Conservation (phyloP, 2,888 invertebrate species). For the Hypolimnas misippus region DNA sequence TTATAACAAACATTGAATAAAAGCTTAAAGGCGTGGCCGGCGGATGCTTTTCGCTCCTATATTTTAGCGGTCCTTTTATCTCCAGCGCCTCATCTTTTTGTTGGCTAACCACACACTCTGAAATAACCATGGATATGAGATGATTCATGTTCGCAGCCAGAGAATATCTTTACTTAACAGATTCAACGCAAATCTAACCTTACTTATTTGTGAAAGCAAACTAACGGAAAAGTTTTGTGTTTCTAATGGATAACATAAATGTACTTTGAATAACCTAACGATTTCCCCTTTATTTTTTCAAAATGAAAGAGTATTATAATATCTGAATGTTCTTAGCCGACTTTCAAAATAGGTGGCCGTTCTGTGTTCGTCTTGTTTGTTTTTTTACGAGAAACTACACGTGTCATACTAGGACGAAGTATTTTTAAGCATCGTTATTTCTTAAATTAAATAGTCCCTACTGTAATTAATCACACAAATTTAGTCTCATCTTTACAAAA, state of each 20-base stretch:
- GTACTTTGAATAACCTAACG: background rate
- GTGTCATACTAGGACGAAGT: no score
- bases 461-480: no score
- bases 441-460: no score
- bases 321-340: no score
- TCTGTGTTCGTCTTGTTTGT: no score
- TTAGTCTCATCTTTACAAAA: background rate
- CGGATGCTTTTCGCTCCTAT: conserved; percentile 4
- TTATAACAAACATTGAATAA: conserved; percentile 7
- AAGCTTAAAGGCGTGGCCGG: conserved; percentile 5
- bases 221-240: no score
- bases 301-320: no score
- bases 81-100: conserved; percentile 19
- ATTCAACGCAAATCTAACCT: conserved; percentile 3
- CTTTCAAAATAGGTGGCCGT: no score
- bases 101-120: conserved; percentile 8
- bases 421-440: no score
- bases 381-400: no score
- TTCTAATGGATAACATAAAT: background rate
- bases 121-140: conserved; percentile 19
- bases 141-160: conserved; percentile 13
- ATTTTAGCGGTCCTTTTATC: conserved; percentile 29
- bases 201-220: background rate
- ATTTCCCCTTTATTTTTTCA: background rate
- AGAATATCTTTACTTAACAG: background rate